Evolutionary conservation across 2,113 vertebrate genomes (phyloP), one percentile per base, ranked within the genome.

Genomic region (Poeciliopsis prolifica): DNA sequence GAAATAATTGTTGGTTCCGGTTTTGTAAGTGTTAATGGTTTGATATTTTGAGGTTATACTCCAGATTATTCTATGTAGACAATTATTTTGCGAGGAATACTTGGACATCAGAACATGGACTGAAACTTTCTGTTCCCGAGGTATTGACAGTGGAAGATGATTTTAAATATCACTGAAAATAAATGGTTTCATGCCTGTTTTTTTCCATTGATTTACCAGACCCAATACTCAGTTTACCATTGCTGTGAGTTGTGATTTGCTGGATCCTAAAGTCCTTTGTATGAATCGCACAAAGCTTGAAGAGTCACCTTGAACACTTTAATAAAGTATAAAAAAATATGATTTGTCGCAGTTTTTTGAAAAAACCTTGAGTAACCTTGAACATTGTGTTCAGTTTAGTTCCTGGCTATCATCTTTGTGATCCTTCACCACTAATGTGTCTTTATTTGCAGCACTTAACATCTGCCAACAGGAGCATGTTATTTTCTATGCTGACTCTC

Each of bases 401-500:
- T 72, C 37, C 67, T 69, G 81, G 62, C 84, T 65, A n/a, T 58
- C 61, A 7, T 63, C 90, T 72, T 86, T 79, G 78, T 86, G 61
- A 48, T 62, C 69, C 28, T 15, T 17, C 65, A 63, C 65, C n/a
- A 82, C 65, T 65, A 68, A 58, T 31, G 58, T 30, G 69, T 80
- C 80, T 81, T 81, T 26, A 1, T 76, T 74, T 80, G 84, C 74
- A 76, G 68, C 76, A 71, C 68, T 62, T 40, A 87, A 81, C 88
- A 88, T 87, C 86, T 84, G 79, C 74, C 5, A 19, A 78, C 84
- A 78, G 81, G 81, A 88, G 30, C 14, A 62, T 12, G 4, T 35
- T 72, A 48, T 88, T 91, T 92, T 87, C 84, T 86, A 90, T 85
- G 81, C 88, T 30, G 72, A 91, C 84, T 66, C 75, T 31, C 48